Evolutionary conservation across 2,797 vertebrate species (phyloP).

Genomic region (Falco columbarius): DNA sequence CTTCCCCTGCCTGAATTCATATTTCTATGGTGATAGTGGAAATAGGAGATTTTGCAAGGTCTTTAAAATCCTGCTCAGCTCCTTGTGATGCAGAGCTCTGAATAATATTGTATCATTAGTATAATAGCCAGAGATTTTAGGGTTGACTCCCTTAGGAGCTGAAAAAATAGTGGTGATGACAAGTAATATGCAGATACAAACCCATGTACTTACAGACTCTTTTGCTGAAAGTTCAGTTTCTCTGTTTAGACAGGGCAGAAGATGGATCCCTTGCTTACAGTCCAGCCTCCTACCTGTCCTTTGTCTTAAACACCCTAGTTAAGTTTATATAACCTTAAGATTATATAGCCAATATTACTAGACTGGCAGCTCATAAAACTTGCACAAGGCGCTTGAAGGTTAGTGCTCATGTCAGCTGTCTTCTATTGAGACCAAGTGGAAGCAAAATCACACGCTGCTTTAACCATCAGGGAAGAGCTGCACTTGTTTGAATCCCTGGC

Average conservation of each 20-base stretch:
- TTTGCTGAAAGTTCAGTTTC: neutral
- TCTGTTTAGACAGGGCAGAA: neutral
- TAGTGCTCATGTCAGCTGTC: neutral
- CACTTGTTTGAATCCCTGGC: neutral
- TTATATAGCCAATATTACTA: neutral
- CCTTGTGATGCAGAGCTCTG: neutral
- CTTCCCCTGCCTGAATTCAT: neutral
- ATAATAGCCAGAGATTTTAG: neutral
- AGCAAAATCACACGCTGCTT: neutral
- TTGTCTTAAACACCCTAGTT: neutral
- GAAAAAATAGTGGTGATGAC: neutral
- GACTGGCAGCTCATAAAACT: neutral
- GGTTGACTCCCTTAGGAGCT: neutral
- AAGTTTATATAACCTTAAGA: neutral
- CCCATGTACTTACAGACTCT: neutral
- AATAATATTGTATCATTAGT: neutral
- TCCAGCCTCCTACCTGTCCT: neutral
- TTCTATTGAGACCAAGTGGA: neutral
- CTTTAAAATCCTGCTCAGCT: neutral
- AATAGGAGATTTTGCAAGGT: neutral
- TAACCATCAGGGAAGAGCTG: neutral
- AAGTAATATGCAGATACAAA: neutral
- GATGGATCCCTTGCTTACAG: neutral
- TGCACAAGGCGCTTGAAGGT: neutral
- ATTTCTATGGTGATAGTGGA: neutral